These are phyloP conservation scores for Andrena trimmerana DNA, from an alignment of 2,888 invertebrate species.

Conservation along the genomic window DNA sequence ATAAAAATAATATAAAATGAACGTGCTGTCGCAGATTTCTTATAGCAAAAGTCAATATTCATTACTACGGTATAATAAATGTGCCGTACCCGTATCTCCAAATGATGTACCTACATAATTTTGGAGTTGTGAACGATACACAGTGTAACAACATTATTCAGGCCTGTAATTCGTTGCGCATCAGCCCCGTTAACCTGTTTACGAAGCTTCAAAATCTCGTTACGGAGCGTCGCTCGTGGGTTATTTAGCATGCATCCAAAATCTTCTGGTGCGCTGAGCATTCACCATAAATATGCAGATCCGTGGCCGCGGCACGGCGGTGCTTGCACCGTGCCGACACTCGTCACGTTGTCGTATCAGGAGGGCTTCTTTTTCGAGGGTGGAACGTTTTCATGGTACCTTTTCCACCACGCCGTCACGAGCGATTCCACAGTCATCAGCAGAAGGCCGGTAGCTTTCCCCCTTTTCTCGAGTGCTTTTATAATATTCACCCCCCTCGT, in stretches of 20 bases:
- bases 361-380: constrained; percentile 58
- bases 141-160: background rate
- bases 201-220: constrained; percentile 44
- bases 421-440: constrained; percentile 31
- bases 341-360: constrained; percentile 52
- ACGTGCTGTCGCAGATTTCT: too few relatives aligned
- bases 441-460: constrained; percentile 29
- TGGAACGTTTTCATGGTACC: constrained; percentile 51
- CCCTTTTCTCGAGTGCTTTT: constrained; percentile 73
- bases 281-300: constrained; percentile 81
- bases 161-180: background rate
- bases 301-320: constrained; percentile 60
- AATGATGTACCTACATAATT: too few relatives aligned
- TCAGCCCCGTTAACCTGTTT: constrained; percentile 6
- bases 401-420: constrained; percentile 50
- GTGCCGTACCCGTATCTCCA: too few relatives aligned
- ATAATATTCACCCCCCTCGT: constrained; percentile 80
- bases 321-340: constrained; percentile 50
- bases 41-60: too few relatives aligned
- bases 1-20: too few relatives aligned
- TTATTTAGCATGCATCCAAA: constrained; percentile 81
- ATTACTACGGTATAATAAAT: too few relatives aligned
- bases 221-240: constrained; percentile 16
- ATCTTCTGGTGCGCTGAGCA: constrained; percentile 79
- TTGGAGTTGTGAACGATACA: background rate